Conservation (phyloP, 1,140 invertebrate genomes). For the Drosophila lowei region DNA sequence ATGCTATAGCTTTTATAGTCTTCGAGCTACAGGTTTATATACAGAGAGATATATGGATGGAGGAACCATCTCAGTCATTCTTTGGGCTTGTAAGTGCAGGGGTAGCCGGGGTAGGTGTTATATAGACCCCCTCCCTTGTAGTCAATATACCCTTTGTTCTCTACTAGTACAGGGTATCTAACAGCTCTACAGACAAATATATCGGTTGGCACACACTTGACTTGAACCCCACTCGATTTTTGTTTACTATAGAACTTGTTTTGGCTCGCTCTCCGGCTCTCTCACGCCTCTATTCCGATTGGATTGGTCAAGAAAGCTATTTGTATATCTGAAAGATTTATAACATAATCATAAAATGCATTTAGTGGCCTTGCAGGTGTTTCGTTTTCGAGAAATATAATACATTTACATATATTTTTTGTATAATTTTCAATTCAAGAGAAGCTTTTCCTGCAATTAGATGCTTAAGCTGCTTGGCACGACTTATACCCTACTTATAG, state of each 20-base stretch:
- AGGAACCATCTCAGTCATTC: no score
- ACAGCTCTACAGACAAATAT: constrained; percentile 69
- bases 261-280: not conserved
- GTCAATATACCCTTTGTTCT: no score
- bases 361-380: constrained; percentile 33
- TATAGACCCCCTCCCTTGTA: no score
- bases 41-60: no score
- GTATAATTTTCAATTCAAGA: not conserved
- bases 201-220: constrained; percentile 54
- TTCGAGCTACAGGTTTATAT: no score
- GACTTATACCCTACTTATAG: constrained; percentile 3
- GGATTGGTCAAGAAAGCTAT: no score
- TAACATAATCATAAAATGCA: constrained; percentile 28
- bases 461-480: not conserved
- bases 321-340: constrained; percentile 17
- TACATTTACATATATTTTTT: not conserved
- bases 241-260: constrained; percentile 64
- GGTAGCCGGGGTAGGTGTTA: no score
- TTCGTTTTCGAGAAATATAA: constrained; percentile 1
- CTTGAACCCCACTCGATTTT: constrained; percentile 46
- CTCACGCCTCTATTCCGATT: not conserved
- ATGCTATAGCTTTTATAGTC: no score
- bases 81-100: no score
- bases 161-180: not conserved
- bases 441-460: not conserved